Evolutionary conservation across 2,797 vertebrate genomes (phyloP).

Genomic region (Pipistrellus kuhlii): DNA sequence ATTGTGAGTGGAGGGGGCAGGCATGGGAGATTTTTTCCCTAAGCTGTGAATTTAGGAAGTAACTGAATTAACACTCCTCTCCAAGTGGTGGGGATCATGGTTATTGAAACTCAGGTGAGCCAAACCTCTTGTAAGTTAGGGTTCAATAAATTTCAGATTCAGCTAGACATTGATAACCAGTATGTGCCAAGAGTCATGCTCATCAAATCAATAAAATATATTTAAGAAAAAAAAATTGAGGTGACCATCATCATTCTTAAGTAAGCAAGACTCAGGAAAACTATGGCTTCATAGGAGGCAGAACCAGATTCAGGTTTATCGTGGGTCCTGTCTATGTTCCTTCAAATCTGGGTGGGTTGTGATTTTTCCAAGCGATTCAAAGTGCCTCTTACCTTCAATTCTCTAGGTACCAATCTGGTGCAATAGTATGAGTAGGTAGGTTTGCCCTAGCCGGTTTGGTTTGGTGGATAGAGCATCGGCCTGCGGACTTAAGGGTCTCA

Average conservation of each 20-base stretch:
- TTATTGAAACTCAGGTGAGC: neutral
- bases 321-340: neutral
- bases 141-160: neutral
- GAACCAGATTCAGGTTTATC: neutral
- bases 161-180: neutral
- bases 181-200: neutral
- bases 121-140: neutral
- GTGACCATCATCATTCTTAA: neutral
- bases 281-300: neutral
- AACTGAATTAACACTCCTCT: neutral
- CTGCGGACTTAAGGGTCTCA: no score
- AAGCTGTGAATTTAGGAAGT: neutral
- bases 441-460: neutral
- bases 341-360: neutral
- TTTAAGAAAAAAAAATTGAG: neutral
- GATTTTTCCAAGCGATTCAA: neutral
- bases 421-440: neutral
- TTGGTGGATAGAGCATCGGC: no score
- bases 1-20: neutral
- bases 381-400: neutral
- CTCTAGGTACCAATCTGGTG: neutral
- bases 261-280: neutral
- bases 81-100: neutral
- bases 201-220: neutral
- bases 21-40: neutral